A percentile compares a stretch with the other conserved stretches of the same genome.
Conservation (phyloP, 2,113 vertebrate genomes). For the Sebastes fasciatus region DNA sequence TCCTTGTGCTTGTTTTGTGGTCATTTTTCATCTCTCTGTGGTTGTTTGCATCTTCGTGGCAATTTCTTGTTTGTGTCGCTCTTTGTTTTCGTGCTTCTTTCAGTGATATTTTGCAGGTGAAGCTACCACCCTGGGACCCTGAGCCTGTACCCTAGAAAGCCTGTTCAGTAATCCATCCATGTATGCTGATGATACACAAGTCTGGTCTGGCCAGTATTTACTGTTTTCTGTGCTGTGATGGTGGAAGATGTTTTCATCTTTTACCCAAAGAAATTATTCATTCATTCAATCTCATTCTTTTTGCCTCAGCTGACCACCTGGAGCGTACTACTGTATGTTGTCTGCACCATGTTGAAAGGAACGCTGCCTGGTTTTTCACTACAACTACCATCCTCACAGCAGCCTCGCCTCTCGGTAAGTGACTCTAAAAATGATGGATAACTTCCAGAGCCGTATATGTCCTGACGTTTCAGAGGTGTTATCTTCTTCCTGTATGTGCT, state of each 20-base stretch:
- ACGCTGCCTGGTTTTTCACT: neutral
- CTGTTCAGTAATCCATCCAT: neutral
- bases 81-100: neutral
- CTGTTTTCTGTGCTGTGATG: neutral
- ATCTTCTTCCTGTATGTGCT: constrained; percentile 1
- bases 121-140: too few species aligned
- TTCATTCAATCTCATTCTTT: neutral
- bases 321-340: neutral
- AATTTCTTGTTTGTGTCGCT: neutral
- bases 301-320: too few species aligned
- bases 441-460: constrained; percentile 1
- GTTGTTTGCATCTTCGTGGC: neutral
- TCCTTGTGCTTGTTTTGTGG: neutral
- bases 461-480: constrained; percentile 13
- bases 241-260: neutral
- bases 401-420: constrained; percentile 11
- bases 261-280: neutral
- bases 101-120: too few species aligned
- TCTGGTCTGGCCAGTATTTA: neutral
- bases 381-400: neutral
- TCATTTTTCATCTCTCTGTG: neutral
- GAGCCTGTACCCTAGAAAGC: neutral
- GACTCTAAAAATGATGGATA: constrained; percentile 39
- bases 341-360: neutral
- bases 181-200: constrained; percentile 6